These are phyloP conservation scores for Brachionus koreanus DNA, from an alignment of 1,140 invertebrate species.

Conservation along the genomic window DNA sequence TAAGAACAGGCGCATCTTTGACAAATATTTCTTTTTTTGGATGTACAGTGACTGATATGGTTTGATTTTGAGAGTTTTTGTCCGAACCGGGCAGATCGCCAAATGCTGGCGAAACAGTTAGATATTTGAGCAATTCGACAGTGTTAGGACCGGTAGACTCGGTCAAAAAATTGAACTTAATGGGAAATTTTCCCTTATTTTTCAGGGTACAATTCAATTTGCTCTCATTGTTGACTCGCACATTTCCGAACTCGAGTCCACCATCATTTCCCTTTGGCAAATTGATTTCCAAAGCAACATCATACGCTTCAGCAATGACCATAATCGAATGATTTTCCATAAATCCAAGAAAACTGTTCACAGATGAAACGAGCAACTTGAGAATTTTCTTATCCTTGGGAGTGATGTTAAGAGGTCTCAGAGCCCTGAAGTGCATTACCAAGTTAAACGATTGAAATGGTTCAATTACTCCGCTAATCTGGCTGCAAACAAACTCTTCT, in stretches of 20 bases:
- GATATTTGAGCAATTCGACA: constrained; percentile 6
- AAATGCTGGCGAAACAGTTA: background rate
- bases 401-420: constrained; percentile 50
- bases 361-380: constrained; percentile 44
- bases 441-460: constrained; percentile 54
- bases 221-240: constrained; percentile 55
- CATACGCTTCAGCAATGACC: constrained; percentile 56
- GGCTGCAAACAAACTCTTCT: constrained; percentile 57
- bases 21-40: constrained; percentile 28
- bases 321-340: constrained; percentile 46
- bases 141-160: background rate
- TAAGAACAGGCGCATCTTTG: constrained; percentile 46
- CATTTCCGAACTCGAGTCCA: constrained; percentile 57
- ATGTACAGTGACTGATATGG: background rate
- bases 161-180: constrained; percentile 49
- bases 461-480: constrained; percentile 55
- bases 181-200: constrained; percentile 60
- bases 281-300: constrained; percentile 59
- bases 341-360: constrained; percentile 44
- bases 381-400: constrained; percentile 53
- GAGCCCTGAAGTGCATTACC: constrained; percentile 56
- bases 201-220: constrained; percentile 57
- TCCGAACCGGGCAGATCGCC: constrained; percentile 11
- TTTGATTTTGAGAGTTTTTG: constrained; percentile 32
- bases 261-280: constrained; percentile 60